These are phyloP conservation scores for Cacoxenus indagator DNA, from an alignment of 2,888 invertebrate species.

Conservation along the genomic window DNA sequence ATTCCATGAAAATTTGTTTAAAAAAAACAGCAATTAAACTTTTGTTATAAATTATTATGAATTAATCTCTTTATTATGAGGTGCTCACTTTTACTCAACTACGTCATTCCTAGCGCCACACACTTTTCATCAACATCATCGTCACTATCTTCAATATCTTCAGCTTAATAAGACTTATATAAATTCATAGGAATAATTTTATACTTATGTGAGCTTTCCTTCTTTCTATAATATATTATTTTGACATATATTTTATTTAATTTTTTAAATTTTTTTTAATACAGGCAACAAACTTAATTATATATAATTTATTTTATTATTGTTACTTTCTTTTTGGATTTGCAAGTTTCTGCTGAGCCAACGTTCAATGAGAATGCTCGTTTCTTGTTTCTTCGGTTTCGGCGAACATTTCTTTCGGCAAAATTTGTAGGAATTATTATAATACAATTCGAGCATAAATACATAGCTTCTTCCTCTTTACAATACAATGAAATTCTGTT, in stretches of 20 bases:
- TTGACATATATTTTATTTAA: background rate
- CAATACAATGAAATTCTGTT: background rate
- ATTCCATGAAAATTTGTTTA: too few relatives aligned
- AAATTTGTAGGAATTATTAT: background rate
- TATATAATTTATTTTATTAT: conserved; percentile 28
- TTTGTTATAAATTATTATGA: background rate
- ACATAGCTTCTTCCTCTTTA: background rate
- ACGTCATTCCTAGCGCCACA: conserved; percentile 29
- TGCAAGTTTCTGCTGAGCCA: too few relatives aligned
- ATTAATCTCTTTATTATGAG: conserved; percentile 17
- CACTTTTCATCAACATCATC: conserved; percentile 26
- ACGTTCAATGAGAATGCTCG: too few relatives aligned
- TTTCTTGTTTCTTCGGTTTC: background rate
- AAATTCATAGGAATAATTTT: conserved; percentile 22
- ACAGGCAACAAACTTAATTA: conserved; percentile 56
- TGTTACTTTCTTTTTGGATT: conserved; percentile 13
- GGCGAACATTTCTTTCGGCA: background rate
- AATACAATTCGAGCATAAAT: background rate
- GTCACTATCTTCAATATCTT: conserved; percentile 38
- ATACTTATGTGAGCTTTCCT: background rate
- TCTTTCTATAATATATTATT: background rate
- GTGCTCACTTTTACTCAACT: conserved; percentile 29
- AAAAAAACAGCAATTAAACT: conserved; percentile 59
- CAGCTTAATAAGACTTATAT: background rate
- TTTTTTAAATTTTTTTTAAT: conserved; percentile 31